Evolutionary conservation across 2,888 invertebrate genomes (phyloP), one percentile per base, ranked within the genome.

Genomic region (Rutpela maculata): DNA sequence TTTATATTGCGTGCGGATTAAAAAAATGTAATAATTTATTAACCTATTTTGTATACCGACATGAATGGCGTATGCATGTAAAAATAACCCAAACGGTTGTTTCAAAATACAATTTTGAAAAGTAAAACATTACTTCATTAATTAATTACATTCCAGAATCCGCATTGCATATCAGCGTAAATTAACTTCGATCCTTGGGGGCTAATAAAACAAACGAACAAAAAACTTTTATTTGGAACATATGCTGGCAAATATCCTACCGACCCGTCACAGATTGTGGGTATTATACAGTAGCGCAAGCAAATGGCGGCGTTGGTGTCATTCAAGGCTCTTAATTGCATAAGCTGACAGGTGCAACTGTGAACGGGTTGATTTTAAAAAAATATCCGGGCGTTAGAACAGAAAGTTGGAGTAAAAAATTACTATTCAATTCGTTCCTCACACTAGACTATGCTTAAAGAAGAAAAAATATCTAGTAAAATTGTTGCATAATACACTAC

Each of bases 101-200:
- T 77, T 74, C 19, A 66, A 69, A 74, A 60, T 74, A 50, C 71
- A 60, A 65, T 60, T 62, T 67, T 26, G 22, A 55, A 59, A 60
- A 69, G 60, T 62, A 70, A 50, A 74, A 67, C 70, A 69, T 66
- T 74, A 38, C 56, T 76, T 71, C 71, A 57, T 78, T 81, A 80
- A 82, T 82, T 82, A 82, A 82, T 80, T 79, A 76, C 78, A 74
- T 68, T 70, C 67, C 76, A 72, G 75, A 76, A 78, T 77, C 76
- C 68, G 26, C 31, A 62, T 55, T 43, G 67, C 60, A 69, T 74
- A 81, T 80, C 76, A 78, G 60, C 76, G 80, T 81, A 78, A 80
- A 82, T 81, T 78, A 78, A 76, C 69, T 78, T 26, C 35, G 63
- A 76, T 80, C 80, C 81, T 77, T 62, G 70, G 80, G 79, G 82